These are phyloP conservation scores for Stomorhina lunata DNA, from an alignment of 2,888 invertebrate genomes.

Conservation along the genomic window DNA sequence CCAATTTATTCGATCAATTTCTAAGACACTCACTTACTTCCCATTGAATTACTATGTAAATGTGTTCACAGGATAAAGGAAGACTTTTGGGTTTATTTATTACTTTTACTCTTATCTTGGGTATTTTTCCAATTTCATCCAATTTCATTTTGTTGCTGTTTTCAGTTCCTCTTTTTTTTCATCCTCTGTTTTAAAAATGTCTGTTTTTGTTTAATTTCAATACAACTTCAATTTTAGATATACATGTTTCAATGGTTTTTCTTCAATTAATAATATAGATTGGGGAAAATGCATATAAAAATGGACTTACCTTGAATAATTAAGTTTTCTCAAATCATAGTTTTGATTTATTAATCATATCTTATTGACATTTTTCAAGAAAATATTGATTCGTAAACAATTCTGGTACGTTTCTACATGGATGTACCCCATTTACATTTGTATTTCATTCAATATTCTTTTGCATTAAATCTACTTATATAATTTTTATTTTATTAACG, in stretches of 20 bases:
- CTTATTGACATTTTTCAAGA: too few relatives aligned
- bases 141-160: neutral
- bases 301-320: too few relatives aligned
- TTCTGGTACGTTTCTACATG: too few relatives aligned
- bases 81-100: conserved; percentile 19
- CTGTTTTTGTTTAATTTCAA: neutral
- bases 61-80: neutral
- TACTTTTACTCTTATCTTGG: neutral
- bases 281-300: too few relatives aligned
- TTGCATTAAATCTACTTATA: neutral
- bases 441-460: too few relatives aligned
- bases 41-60: conserved; percentile 34
- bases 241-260: too few relatives aligned
- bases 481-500: conserved; percentile 29
- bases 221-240: neutral
- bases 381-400: too few relatives aligned
- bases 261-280: too few relatives aligned
- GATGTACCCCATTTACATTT: too few relatives aligned
- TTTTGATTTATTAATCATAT: too few relatives aligned
- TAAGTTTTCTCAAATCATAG: too few relatives aligned
- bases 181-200: neutral
- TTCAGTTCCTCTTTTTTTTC: neutral
- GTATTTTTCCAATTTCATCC: neutral
- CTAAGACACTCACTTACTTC: conserved; percentile 28
- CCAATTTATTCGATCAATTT: conserved; percentile 36